Base-by-base conservation (phyloP, 2,888 invertebrate species). In the Drosophila monieri region DNA sequence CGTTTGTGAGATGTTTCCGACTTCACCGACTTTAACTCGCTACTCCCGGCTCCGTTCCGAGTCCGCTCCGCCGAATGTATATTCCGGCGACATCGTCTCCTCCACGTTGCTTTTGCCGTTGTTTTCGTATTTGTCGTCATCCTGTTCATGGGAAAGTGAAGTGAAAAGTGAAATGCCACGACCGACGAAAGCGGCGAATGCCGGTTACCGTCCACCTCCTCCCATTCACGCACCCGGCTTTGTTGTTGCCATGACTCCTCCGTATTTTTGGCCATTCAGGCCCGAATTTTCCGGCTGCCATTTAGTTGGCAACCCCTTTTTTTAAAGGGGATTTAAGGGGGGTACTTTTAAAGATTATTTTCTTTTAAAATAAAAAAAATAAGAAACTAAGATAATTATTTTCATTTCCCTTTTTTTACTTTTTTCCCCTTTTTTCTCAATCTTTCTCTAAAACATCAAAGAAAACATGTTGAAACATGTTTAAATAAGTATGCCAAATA, bases 121-220 rank as follows among this genome's bases (percentile, higher is more conserved):
- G 43, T 43, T 41, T 41, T 41, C 41, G 68, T 60, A 60, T 58
- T 73, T 54, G 32, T 53, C 64, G 59, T 78, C 78, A 75, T 80
- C 73, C 64, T 76, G 71, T 67, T 60, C 66, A 77, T 88, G 90
- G 88, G 89, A 89, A 89, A 89, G 89, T 89, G 89, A 89, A 86
- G 89, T 88, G 88, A 88, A 89, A 89, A 90, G 90, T 89, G 90
- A 89, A 90, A 90, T 83, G 83, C 87, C 78, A 81, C 79, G 77
- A 65, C 80, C 23, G 54, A 43, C 54, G 44, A 66, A 47, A 54
- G 47, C 52, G 55, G 51, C 55, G 74, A 75, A 86, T 72, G 81
- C 80, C 87, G 80, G 83, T 52, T 71, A 72, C 77, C 15, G 9
- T 18, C 39, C 14, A 37, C 21, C 12, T 21, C 43, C 43, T 21